Conservation (phyloP, 2,888 invertebrate species). For the Phragmatobia fuliginosa region DNA sequence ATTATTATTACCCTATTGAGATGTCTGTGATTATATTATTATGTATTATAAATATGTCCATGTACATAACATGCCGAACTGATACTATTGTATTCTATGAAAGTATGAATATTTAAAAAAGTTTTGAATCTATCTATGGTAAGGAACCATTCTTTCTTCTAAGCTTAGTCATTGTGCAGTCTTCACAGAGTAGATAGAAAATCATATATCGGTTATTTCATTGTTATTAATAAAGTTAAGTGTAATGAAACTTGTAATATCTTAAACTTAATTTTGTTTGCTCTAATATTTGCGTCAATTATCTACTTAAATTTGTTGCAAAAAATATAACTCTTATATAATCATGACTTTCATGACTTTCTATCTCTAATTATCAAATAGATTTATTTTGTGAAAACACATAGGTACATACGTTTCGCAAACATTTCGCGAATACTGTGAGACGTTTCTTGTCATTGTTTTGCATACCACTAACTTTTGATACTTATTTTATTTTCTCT, state of each 20-base stretch:
- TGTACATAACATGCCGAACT: neutral
- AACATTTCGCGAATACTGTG: constrained; percentile 40
- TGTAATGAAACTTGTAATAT: neutral
- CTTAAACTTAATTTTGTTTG: neutral
- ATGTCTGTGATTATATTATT: neutral
- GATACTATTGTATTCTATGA: no score
- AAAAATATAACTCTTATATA: neutral
- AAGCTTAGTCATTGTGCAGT: no score
- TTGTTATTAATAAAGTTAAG: neutral
- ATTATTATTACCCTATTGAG: neutral
- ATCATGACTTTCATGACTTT: constrained; percentile 23
- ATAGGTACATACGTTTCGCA: constrained; percentile 18
- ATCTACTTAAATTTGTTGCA: neutral
- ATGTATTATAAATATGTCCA: neutral
- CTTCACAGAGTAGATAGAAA: no score
- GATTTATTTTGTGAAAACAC: constrained; percentile 18
- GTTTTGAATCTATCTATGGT: no score
- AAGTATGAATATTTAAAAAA: no score
- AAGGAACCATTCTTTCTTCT: no score
- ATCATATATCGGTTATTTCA: neutral
- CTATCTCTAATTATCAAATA: constrained; percentile 31
- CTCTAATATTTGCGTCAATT: neutral
- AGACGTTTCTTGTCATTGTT: constrained; percentile 40
- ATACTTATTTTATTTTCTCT: constrained; percentile 37
- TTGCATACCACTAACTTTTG: constrained; percentile 21